Percentiles rank a stretch among this genome's conserved stretches.
These are phyloP conservation scores for Bos indicus DNA, from an alignment of 2,113 vertebrate genomes.

Conservation along the genomic window DNA sequence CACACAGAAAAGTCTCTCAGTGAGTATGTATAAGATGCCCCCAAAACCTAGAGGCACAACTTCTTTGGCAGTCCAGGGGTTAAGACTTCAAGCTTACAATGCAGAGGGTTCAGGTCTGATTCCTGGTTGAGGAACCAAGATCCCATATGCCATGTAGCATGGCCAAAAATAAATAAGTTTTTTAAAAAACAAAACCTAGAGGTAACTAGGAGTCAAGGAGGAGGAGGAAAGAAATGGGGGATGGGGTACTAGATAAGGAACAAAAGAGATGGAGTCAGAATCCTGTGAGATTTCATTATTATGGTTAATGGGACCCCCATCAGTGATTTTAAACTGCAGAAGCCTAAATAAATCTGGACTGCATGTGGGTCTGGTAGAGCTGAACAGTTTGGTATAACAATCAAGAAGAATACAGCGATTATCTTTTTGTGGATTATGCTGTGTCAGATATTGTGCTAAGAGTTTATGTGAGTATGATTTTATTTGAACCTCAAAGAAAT, in stretches of 20 bases:
- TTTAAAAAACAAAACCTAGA: neutral
- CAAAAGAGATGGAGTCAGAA: neutral
- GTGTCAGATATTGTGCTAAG: neutral
- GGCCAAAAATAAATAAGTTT: neutral
- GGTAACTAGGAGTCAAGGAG: neutral
- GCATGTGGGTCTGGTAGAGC: neutral
- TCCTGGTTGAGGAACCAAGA: neutral
- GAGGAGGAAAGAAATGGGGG: neutral
- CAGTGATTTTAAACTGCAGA: neutral
- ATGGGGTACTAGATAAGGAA: fast-evolving
- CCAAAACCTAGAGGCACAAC: neutral
- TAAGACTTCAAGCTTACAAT: neutral
- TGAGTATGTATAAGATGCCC: neutral
- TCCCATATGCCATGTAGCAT: neutral
- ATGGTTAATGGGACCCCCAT: neutral
- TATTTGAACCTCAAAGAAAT: neutral
- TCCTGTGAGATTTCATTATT: neutral
- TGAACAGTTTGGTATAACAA: neutral
- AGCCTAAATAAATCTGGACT: neutral
- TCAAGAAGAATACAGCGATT: neutral
- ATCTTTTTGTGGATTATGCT: neutral
- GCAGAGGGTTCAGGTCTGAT: neutral
- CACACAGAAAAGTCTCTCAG: neutral
- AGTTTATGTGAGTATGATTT: neutral
- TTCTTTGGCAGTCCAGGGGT: neutral